These are phyloP conservation scores for Tor tambroides DNA, from an alignment of 2,113 vertebrate genomes.

Conservation along the genomic window DNA sequence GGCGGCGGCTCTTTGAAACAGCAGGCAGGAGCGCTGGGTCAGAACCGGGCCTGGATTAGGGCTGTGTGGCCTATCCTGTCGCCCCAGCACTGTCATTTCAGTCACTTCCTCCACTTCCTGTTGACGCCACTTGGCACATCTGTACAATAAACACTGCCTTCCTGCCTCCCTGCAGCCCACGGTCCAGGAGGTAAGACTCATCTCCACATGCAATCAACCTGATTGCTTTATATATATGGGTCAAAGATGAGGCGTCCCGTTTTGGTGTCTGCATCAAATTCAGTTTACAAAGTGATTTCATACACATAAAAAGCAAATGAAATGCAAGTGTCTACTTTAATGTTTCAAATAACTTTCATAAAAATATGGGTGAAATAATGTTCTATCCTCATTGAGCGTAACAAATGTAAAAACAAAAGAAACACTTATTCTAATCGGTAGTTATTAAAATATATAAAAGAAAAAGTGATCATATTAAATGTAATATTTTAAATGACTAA, in stretches of 20 bases:
- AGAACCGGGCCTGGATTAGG: constrained; percentile 33
- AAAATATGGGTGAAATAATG: too few relatives aligned
- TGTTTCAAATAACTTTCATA: too few relatives aligned
- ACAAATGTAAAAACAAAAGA: too few relatives aligned
- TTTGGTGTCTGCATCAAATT: too few relatives aligned
- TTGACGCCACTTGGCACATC: constrained; percentile 63
- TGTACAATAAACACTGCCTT: constrained; percentile 67
- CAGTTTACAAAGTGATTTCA: too few relatives aligned
- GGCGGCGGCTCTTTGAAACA: constrained; percentile 64
- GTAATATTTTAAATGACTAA: too few relatives aligned
- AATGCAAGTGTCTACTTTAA: too few relatives aligned
- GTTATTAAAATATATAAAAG: too few relatives aligned
- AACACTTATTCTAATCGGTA: too few relatives aligned
- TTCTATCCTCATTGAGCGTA: too few relatives aligned
- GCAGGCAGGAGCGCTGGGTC: constrained; percentile 42
- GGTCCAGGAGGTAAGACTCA: neutral
- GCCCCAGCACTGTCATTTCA: constrained; percentile 64
- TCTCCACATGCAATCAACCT: neutral
- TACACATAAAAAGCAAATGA: too few relatives aligned
- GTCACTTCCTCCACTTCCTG: constrained; percentile 75
- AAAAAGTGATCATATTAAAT: too few relatives aligned
- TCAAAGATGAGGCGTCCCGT: neutral
- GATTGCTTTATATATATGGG: neutral
- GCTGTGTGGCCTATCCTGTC: constrained; percentile 46
- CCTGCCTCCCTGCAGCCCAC: constrained; percentile 56